A percentile compares a stretch with the other conserved stretches of the same genome.
Conservation (phyloP, 2,888 invertebrate species). For the Lycia hirtaria region DNA sequence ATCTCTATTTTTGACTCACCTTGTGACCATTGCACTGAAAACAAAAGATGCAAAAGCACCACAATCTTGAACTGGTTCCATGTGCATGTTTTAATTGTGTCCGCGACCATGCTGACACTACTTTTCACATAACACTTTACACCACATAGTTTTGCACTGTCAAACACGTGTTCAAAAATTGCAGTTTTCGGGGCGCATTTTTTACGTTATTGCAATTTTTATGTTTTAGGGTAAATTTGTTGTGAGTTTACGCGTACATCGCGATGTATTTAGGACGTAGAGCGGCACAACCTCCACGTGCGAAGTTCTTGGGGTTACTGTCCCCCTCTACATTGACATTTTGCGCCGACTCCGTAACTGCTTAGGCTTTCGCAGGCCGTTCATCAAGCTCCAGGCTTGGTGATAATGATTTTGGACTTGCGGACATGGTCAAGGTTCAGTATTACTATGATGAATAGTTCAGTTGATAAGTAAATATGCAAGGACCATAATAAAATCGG, state of each 20-base stretch:
- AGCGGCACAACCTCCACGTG: conserved; percentile 74
- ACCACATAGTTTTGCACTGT: conserved; percentile 52
- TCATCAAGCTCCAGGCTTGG: conserved; percentile 50
- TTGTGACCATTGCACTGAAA: conserved; percentile 63
- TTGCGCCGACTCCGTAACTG: conserved; percentile 81
- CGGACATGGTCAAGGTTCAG: conserved; percentile 45
- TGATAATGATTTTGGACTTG: conserved; percentile 58
- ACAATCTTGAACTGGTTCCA: conserved; percentile 74
- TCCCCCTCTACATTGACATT: conserved; percentile 76
- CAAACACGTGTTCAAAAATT: conserved; percentile 26
- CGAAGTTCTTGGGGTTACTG: conserved; percentile 73
- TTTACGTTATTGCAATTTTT: conserved; percentile 10
- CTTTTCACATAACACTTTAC: conserved; percentile 66
- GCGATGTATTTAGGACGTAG: conserved; percentile 65
- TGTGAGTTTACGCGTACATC: conserved; percentile 67
- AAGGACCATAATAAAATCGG: too few relatives aligned
- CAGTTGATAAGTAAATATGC: too few relatives aligned
- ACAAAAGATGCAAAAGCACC: conserved; percentile 74
- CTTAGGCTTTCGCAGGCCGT: conserved; percentile 63
- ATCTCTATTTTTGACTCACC: conserved; percentile 59
- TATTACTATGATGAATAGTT: too few relatives aligned
- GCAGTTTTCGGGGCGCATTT: conserved; percentile 32
- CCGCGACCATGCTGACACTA: conserved; percentile 78
- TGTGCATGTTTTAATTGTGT: conserved; percentile 73
- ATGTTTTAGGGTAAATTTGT: conserved; percentile 40